Percentiles rank a stretch among this genome's conserved stretches.
Evolutionary conservation across 2,888 invertebrate species (phyloP).

Genomic region (Tipula unca): DNA sequence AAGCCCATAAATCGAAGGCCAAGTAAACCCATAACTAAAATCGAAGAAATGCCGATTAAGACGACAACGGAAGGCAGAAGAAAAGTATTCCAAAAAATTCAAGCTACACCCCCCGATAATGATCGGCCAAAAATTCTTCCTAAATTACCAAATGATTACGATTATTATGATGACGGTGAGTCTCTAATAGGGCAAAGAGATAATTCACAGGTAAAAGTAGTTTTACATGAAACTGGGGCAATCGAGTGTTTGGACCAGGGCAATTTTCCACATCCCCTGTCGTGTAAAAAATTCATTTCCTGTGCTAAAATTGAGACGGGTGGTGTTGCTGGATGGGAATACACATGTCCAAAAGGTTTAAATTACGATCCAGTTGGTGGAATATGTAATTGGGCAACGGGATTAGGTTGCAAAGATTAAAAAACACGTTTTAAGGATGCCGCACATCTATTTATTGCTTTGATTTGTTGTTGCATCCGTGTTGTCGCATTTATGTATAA

Average conservation of each 20-base stretch:
- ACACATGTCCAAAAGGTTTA: constrained; percentile 76
- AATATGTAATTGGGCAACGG: constrained; percentile 84
- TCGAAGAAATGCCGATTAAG: constrained; percentile 34
- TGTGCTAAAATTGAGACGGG: constrained; percentile 77
- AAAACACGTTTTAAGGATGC: neutral
- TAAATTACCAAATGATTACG: constrained; percentile 45
- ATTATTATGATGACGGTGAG: constrained; percentile 61
- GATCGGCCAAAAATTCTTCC: constrained; percentile 10
- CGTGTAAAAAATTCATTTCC: constrained; percentile 85
- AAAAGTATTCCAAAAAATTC: neutral
- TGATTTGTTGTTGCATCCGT: neutral
- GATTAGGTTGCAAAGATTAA: constrained; percentile 63
- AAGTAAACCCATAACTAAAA: constrained; percentile 31
- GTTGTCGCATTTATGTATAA: neutral
- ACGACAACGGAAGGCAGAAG: constrained; percentile 23
- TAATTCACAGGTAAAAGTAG: constrained; percentile 46
- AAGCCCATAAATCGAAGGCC: constrained; percentile 30
- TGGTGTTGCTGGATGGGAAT: constrained; percentile 74
- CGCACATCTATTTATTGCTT: neutral
- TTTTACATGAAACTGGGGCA: constrained; percentile 57
- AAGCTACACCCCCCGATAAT: neutral
- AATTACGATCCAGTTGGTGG: constrained; percentile 86
- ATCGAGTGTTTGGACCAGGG: constrained; percentile 84
- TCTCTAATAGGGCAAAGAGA: constrained; percentile 47
- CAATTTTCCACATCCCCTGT: constrained; percentile 83